These are phyloP conservation scores for Myopa testacea DNA, from an alignment of 2,888 invertebrate genomes.

Conservation along the genomic window DNA sequence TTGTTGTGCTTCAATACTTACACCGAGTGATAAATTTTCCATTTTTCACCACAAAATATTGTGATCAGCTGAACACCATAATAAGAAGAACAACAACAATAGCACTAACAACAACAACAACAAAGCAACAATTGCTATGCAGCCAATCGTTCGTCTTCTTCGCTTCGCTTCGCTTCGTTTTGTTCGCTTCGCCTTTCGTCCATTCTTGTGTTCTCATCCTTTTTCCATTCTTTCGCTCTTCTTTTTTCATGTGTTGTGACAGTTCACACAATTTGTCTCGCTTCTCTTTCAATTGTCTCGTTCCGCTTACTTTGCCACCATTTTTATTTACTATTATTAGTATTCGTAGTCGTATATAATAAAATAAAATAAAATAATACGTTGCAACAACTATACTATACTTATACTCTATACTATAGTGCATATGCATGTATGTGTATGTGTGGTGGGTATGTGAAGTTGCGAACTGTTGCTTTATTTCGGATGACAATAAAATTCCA, in stretches of 20 bases:
- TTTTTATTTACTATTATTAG: slow-evolving; percentile 19
- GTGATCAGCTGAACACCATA: background rate
- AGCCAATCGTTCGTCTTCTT: no score
- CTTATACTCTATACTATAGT: no score
- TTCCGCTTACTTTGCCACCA: background rate
- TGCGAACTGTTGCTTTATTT: slow-evolving; percentile 20
- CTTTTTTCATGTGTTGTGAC: background rate
- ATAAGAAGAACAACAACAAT: background rate
- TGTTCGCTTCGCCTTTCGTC: no score
- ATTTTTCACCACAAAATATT: background rate
- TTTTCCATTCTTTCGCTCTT: background rate
- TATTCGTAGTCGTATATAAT: background rate
- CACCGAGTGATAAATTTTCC: background rate
- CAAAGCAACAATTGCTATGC: no score
- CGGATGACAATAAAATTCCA: slow-evolving; percentile 27
- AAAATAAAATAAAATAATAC: no score
- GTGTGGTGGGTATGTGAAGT: background rate
- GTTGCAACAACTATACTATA: no score
- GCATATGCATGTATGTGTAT: no score
- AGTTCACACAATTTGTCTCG: slow-evolving; percentile 19
- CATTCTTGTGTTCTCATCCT: no score
- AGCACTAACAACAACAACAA: background rate
- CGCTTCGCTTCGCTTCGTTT: no score
- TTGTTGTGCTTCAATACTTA: background rate
- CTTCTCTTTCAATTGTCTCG: slow-evolving; percentile 16